A percentile compares a stretch with the other conserved stretches of the same genome.
phyloP scores from a whole-genome alignment of 2,113 vertebrate species.

The Prietella phreatophila region DNA sequence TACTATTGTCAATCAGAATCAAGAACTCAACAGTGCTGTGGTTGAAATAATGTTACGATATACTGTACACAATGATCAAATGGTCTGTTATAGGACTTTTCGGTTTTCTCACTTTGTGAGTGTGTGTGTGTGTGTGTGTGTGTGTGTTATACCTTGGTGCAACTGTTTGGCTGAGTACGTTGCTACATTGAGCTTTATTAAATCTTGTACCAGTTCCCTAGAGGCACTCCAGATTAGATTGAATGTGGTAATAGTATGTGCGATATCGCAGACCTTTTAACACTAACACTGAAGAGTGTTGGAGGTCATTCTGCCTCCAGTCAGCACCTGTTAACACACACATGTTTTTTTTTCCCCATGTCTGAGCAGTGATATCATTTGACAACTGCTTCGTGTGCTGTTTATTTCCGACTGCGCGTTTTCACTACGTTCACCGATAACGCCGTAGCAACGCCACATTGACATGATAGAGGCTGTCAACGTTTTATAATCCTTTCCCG shows the following conservation, averaged over 20 bases:
- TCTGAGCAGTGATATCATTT: slow-evolving; percentile 16
- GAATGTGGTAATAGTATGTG: slow-evolving; percentile 63
- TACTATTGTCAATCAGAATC: not conserved
- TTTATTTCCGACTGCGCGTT: slow-evolving; percentile 27
- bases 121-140: slow-evolving; percentile 10
- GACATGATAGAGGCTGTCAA: slow-evolving; percentile 1
- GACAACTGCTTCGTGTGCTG: slow-evolving; percentile 41
- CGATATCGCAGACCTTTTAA: slow-evolving; percentile 48
- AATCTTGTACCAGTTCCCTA: slow-evolving; percentile 66
- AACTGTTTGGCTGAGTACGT: slow-evolving; percentile 59
- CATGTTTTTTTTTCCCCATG: not conserved
- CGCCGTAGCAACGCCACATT: not conserved
- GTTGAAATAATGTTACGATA: not conserved
- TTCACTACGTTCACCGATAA: not conserved
- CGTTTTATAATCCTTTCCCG: slow-evolving; percentile 9
- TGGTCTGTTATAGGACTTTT: not conserved
- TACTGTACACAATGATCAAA: not conserved
- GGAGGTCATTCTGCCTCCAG: slow-evolving; percentile 45
- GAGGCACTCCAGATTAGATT: slow-evolving; percentile 66
- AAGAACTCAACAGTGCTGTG: not conserved
- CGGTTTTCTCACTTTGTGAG: not conserved
- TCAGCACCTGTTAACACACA: slow-evolving; percentile 27
- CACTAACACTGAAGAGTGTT: slow-evolving; percentile 23
- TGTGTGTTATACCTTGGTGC: not conserved
- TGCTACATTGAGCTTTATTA: slow-evolving; percentile 74